These are phyloP conservation scores for Ataeniobius toweri DNA, from an alignment of 2,797 vertebrate genomes.

Conservation along the genomic window DNA sequence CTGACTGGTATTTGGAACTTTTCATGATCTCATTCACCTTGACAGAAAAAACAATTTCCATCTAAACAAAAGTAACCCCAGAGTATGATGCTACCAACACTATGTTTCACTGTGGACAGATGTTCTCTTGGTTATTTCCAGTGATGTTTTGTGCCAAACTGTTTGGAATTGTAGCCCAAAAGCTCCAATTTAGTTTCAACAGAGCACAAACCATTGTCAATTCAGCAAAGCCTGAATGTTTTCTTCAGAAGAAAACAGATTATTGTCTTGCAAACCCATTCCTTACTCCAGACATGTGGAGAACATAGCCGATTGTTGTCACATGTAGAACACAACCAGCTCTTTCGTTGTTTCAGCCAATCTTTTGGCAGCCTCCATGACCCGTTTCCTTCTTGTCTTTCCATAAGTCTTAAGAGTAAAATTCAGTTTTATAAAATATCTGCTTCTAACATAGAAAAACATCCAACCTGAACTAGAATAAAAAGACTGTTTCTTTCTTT, in stretches of 20 bases:
- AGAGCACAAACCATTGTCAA: background rate
- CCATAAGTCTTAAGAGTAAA: background rate
- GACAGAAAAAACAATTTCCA: background rate
- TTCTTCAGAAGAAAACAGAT: too few species aligned
- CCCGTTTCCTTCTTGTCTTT: background rate
- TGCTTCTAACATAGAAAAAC: background rate
- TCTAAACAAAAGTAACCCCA: background rate
- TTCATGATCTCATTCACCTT: background rate
- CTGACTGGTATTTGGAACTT: background rate
- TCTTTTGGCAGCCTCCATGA: background rate
- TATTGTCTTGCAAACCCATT: too few species aligned
- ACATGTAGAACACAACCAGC: too few species aligned
- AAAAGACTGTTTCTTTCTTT: constrained; percentile 2
- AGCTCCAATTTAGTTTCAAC: background rate
- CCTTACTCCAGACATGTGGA: too few species aligned
- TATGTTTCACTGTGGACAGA: too few species aligned
- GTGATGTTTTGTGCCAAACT: background rate
- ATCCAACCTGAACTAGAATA: background rate
- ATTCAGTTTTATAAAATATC: background rate
- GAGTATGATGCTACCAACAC: background rate
- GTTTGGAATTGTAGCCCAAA: background rate
- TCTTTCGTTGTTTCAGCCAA: background rate
- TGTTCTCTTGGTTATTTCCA: background rate
- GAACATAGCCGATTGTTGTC: too few species aligned
- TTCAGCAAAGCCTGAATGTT: background rate